phyloP scores from a whole-genome alignment of 2,113 vertebrate species.

The Asarcornis scutulata region DNA sequence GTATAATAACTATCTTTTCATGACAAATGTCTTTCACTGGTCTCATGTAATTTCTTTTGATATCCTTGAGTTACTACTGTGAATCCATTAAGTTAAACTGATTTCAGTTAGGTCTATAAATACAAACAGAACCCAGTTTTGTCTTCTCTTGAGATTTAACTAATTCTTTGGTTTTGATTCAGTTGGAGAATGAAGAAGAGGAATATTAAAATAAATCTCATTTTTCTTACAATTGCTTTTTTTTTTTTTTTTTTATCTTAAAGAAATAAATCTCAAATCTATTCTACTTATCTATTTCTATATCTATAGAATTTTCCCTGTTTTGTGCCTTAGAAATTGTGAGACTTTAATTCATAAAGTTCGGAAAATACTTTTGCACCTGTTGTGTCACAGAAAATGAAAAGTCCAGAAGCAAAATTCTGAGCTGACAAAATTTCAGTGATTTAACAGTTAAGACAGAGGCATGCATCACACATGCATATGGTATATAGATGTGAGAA shows the following conservation, averaged over 20 bases:
- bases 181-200: not conserved
- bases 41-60: not conserved
- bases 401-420: not conserved
- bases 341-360: not conserved
- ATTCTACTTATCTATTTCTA: not conserved
- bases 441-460: not conserved
- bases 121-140: not conserved
- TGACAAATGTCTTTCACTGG: not conserved
- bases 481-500: not conserved
- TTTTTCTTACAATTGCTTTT: not conserved
- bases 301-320: not conserved
- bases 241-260: not conserved
- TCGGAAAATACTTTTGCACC: not conserved
- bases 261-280: not conserved
- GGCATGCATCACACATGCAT: not conserved
- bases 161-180: not conserved
- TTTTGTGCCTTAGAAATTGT: not conserved
- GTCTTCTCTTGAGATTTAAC: not conserved
- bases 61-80: not conserved
- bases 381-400: not conserved
- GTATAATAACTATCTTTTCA: not conserved
- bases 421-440: not conserved
- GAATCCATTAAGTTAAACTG: not conserved
- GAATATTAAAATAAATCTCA: not conserved
- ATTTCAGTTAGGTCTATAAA: not conserved